phyloP scores from a whole-genome alignment of 2,113 vertebrate genomes.

The Barnardius zonarius region DNA sequence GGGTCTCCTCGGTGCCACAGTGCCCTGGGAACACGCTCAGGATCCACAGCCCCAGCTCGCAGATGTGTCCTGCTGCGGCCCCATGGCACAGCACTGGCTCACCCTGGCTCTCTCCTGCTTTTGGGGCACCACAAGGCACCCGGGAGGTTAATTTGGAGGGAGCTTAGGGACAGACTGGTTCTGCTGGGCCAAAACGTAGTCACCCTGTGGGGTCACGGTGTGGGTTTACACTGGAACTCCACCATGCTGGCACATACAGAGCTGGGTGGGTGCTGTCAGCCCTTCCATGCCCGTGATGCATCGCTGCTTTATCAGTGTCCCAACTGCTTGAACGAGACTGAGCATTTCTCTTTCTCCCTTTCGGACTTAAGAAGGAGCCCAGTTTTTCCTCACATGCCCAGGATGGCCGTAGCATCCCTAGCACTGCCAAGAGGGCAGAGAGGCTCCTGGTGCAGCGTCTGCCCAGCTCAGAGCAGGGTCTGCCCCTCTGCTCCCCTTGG shows the following conservation, averaged over 20 bases:
- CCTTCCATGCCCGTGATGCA: accelerated
- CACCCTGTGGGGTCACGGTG: accelerated
- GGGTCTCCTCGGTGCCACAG: neutral
- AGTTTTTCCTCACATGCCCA: neutral
- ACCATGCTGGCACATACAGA: accelerated
- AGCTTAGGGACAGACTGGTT: neutral
- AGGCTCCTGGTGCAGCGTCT: neutral
- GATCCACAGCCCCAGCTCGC: neutral
- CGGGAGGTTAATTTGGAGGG: accelerated
- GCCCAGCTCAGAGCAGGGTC: neutral
- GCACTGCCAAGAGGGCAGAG: neutral
- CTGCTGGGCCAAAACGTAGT: neutral
- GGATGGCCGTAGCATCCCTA: neutral
- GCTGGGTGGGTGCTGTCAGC: accelerated
- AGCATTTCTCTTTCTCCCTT: neutral
- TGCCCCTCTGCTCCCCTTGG: neutral
- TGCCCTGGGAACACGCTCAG: accelerated
- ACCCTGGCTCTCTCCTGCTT: accelerated
- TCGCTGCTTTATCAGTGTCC: accelerated
- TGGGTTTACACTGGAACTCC: accelerated
- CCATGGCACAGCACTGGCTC: accelerated
- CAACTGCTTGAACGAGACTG: neutral
- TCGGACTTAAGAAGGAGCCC: neutral
- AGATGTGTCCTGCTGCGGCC: accelerated
- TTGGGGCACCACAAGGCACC: neutral